Percentiles rank a stretch among this genome's conserved stretches.
These are phyloP conservation scores for Pachydiplax longipennis DNA, from an alignment of 2,888 invertebrate genomes.

Conservation along the genomic window DNA sequence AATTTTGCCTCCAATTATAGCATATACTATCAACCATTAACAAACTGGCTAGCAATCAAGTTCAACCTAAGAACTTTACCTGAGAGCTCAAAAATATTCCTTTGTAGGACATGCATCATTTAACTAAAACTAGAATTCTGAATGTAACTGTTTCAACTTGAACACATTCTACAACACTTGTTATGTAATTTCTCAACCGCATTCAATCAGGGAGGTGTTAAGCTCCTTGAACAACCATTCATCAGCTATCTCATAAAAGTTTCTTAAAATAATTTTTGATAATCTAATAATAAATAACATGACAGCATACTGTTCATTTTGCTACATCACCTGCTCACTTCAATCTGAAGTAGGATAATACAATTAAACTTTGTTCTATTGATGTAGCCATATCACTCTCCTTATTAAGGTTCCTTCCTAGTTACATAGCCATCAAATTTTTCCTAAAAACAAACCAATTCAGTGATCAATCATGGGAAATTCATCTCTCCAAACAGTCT, in stretches of 20 bases:
- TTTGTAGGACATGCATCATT: background rate
- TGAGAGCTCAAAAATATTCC: slow-evolving; percentile 12
- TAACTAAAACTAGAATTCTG: background rate
- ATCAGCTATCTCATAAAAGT: background rate
- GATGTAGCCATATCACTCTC: background rate
- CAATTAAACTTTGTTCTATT: background rate
- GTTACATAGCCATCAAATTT: background rate
- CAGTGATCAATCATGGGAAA: background rate
- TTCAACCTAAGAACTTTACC: slow-evolving; percentile 26
- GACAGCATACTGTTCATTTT: slow-evolving; percentile 28
- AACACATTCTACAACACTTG: background rate
- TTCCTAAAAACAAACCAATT: background rate
- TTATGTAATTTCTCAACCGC: background rate
- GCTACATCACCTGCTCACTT: background rate
- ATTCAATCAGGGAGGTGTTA: background rate
- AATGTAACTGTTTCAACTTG: background rate
- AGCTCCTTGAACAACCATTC: background rate
- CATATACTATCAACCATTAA: background rate
- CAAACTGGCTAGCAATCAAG: slow-evolving; percentile 12
- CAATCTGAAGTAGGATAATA: slow-evolving; percentile 29
- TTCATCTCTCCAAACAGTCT: slow-evolving; percentile 24
- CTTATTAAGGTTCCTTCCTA: background rate
- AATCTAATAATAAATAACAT: slow-evolving; percentile 34
- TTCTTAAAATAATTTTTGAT: slow-evolving; percentile 1
- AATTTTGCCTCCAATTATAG: background rate